phyloP scores from a whole-genome alignment of 1,140 invertebrate species.

The Coptotermes formosanus region DNA sequence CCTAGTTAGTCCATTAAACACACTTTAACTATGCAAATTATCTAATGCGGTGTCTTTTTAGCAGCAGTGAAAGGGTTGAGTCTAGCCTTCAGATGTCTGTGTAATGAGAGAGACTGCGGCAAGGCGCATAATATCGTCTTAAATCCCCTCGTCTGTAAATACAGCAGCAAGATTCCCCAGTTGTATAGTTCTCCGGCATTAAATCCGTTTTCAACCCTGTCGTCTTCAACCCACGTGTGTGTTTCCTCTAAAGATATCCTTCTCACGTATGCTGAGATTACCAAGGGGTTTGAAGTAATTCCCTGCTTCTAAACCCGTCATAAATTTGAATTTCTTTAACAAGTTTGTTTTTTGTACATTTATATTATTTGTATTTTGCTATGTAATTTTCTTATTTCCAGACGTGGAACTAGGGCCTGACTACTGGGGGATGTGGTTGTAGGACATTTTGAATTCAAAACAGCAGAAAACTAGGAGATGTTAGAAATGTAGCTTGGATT shows the following conservation, averaged over 20 bases:
- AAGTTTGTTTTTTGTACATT: no score
- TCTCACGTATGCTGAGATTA: neutral
- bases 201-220: neutral
- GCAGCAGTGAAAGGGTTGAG: neutral
- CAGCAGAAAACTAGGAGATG: no score
- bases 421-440: no score
- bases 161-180: neutral
- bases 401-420: no score
- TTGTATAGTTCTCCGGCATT: neutral
- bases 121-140: neutral
- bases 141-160: neutral
- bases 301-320: neutral
- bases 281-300: neutral
- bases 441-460: no score
- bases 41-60: neutral
- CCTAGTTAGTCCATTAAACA: neutral
- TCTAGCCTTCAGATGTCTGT: neutral
- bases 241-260: neutral
- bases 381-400: no score
- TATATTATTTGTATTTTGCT: no score
- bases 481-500: no score
- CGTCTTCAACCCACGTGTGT: neutral
- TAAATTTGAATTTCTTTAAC: neutral
- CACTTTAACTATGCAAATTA: slow-evolving; percentile 4
- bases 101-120: neutral